phyloP scores from a whole-genome alignment of 1,140 invertebrate species.

The Platyscapa corneri region DNA sequence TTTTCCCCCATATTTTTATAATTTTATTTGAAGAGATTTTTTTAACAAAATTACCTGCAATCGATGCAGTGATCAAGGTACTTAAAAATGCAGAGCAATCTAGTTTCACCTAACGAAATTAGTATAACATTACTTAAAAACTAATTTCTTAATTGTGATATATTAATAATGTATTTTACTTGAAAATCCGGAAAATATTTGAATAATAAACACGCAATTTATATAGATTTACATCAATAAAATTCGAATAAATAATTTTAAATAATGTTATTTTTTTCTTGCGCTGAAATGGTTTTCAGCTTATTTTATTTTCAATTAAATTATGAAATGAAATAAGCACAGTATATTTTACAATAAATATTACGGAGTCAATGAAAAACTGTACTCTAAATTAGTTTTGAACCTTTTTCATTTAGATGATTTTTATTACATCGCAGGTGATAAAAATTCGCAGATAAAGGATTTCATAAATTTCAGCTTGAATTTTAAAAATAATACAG shows the following conservation, averaged over 20 bases:
- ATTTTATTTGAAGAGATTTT: neutral
- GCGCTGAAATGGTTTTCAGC: too few species aligned
- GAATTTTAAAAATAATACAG: neutral
- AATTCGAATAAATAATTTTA: too few species aligned
- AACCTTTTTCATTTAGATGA: neutral
- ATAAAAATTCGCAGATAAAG: neutral
- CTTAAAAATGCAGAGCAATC: neutral
- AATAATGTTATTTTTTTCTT: too few species aligned
- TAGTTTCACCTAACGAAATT: neutral
- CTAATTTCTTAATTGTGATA: neutral
- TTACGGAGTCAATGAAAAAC: neutral
- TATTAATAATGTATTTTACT: neutral
- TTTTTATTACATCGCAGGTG: neutral
- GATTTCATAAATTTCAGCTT: neutral
- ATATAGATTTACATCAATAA: neutral
- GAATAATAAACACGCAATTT: neutral
- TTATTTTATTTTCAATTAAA: too few species aligned
- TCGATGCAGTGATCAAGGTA: neutral
- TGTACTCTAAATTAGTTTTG: neutral
- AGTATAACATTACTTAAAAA: neutral
- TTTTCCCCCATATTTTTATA: neutral
- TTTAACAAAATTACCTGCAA: neutral
- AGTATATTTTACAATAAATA: too few species aligned
- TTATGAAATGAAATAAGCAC: too few species aligned
- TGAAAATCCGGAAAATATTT: too few species aligned